A percentile compares a stretch with the other conserved stretches of the same genome.
These are phyloP conservation scores for Drosophila mercatorum DNA, from an alignment of 2,888 invertebrate species.

Conservation along the genomic window DNA sequence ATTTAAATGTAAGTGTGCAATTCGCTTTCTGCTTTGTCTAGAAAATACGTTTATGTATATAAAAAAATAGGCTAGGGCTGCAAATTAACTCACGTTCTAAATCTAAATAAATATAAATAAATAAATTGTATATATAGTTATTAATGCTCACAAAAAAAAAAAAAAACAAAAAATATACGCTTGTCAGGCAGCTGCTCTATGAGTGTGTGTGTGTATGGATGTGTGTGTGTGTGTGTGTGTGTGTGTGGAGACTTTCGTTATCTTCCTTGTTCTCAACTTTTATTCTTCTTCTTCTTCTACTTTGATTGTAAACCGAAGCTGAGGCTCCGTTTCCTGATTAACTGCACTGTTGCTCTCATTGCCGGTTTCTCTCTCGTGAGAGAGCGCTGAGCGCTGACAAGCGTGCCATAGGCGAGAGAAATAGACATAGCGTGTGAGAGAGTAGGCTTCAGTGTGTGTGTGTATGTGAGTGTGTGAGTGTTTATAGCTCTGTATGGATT, in stretches of 20 bases:
- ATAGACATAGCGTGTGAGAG: constrained; percentile 61
- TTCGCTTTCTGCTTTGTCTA: constrained; percentile 32
- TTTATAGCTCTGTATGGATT: constrained; percentile 24
- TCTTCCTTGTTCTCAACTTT: background rate
- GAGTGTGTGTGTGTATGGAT: constrained; percentile 14
- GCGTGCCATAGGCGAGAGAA: constrained; percentile 62
- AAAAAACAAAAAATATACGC: constrained; percentile 78
- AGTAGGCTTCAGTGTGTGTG: constrained; percentile 22
- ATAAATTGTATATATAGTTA: constrained; percentile 79
- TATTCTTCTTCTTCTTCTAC: background rate
- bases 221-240: constrained; percentile 21
- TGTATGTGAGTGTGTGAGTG: constrained; percentile 15
- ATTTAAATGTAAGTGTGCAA: constrained; percentile 47
- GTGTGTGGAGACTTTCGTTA: constrained; percentile 12
- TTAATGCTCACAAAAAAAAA: constrained; percentile 61
- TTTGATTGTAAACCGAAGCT: constrained; percentile 16
- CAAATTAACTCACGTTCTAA: constrained; percentile 70
- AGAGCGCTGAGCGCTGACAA: constrained; percentile 57
- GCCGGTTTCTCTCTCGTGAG: constrained; percentile 39
- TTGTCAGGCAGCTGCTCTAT: constrained; percentile 62
- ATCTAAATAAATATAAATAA: constrained; percentile 81
- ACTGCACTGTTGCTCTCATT: constrained; percentile 49
- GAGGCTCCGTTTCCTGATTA: constrained; percentile 18
- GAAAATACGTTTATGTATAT: constrained; percentile 36
- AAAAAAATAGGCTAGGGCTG: constrained; percentile 49